phyloP scores from a whole-genome alignment of 1,140 invertebrate genomes.

The Melitaea cinxia region DNA sequence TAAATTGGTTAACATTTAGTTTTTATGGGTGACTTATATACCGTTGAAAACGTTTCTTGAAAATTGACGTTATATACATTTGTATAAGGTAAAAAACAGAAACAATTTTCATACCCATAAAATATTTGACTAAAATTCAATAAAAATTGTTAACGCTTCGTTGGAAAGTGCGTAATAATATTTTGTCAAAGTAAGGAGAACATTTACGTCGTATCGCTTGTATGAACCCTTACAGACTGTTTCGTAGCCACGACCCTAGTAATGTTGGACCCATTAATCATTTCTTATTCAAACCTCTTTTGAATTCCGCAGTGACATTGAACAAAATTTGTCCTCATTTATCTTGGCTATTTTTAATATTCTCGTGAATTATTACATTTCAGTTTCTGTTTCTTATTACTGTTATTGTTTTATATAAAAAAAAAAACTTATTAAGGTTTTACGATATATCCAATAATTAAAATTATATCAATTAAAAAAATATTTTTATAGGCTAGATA shows the following conservation, averaged over 20 bases:
- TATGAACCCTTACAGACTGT: conserved; percentile 50
- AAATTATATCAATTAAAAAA: too few species aligned
- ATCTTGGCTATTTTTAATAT: conserved; percentile 32
- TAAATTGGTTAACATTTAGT: too few species aligned
- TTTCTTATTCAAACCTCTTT: conserved; percentile 47
- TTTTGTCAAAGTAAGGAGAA: background rate
- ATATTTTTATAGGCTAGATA: too few species aligned
- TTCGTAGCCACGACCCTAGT: conserved; percentile 47
- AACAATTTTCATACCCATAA: too few species aligned
- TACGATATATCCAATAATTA: too few species aligned
- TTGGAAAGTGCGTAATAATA: too few species aligned
- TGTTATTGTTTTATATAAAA: background rate
- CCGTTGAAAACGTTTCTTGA: too few species aligned
- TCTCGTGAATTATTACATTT: conserved; percentile 13
- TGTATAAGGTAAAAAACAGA: too few species aligned
- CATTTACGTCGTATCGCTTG: background rate
- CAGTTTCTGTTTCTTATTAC: background rate
- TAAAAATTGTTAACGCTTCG: too few species aligned
- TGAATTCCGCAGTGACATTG: conserved; percentile 49
- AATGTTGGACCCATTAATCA: conserved; percentile 63
- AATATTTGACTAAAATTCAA: too few species aligned
- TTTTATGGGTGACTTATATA: too few species aligned
- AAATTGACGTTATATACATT: too few species aligned
- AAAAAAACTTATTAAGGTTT: background rate
- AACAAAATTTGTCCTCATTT: conserved; percentile 55